Base-by-base conservation (phyloP, 2,113 vertebrate species). In the Scartelaos histophorus region DNA sequence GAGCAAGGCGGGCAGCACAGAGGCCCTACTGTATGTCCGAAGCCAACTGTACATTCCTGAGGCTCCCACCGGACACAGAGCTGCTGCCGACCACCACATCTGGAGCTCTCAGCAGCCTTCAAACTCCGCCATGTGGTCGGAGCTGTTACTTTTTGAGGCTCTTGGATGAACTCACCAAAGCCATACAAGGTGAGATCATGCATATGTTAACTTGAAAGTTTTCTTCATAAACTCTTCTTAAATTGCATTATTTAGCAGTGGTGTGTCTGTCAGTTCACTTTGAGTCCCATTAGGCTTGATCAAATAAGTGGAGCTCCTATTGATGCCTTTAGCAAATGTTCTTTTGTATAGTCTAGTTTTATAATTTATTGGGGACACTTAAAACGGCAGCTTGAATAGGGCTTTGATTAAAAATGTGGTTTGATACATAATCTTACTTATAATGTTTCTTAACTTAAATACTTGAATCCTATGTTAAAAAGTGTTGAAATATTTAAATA, bases 41-140 rank as follows among this genome's bases (percentile, higher is more conserved):
- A 85, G 76, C 80, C 77, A 86, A 85, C 77, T 79, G 69, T 83
- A 78, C 85, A 89, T 90, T 90, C 85, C 82, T 79, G 67, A 83
- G 70, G 71, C 69, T 90, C 87, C 87, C 87, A 71, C 17, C 66
- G 82, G 85, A 85, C 79, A 69, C 67, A 68, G 66, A 61, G 16
- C 66, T 80, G 69, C 84, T 65, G 19, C 68, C 80, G 67, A 79
- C 82, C 73, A 75, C 69, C 87, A 87, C 83, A 89, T 86, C 80
- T 87, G 85, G 86, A 78, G 64, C 75, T 76, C 54, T 79, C 65
- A 70, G 75, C 57, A 68, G 69, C 19, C 53, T 70, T 47, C 17
- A 67, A 76, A 76, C 9, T n/a, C 67, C 61, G 69, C 34, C 61
- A 64, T 64, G 61, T 64, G 29, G 61, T 64, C 34, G 43, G 61